A percentile compares a stretch with the other conserved stretches of the same genome.
Conservation (phyloP, 2,888 invertebrate genomes). For the Chymomyza fuscimana region DNA sequence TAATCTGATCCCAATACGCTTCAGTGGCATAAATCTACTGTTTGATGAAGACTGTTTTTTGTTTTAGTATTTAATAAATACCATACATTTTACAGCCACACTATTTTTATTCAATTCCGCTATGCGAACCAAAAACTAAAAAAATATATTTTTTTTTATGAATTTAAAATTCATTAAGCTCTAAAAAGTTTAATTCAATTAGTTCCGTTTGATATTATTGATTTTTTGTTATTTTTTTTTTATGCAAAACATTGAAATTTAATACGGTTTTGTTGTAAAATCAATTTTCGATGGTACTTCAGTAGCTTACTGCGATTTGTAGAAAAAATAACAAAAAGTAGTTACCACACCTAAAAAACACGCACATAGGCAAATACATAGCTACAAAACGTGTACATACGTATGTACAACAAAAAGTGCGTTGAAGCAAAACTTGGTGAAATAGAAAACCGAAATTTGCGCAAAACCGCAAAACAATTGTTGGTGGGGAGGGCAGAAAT, state of each 20-base stretch:
- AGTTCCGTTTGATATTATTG: neutral
- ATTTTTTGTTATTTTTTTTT: neutral
- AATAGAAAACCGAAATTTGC: constrained; percentile 55
- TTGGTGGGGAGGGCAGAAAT: neutral
- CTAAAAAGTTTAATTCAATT: neutral
- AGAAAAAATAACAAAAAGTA: constrained; percentile 21
- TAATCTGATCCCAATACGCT: too few relatives aligned
- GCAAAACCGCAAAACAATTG: constrained; percentile 68
- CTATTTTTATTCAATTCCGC: too few relatives aligned
- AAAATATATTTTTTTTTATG: too few relatives aligned
- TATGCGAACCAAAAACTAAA: too few relatives aligned
- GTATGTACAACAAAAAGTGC: neutral
- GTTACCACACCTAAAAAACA: neutral
- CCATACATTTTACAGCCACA: too few relatives aligned
- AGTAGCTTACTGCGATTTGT: neutral
- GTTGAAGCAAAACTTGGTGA: neutral
- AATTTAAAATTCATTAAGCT: too few relatives aligned
- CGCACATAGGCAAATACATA: constrained; percentile 5
- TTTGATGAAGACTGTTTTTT: too few relatives aligned
- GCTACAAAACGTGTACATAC: constrained; percentile 5
- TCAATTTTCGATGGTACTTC: neutral
- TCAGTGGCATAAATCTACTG: too few relatives aligned
- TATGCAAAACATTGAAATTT: neutral
- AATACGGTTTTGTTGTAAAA: neutral
- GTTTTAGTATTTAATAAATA: too few relatives aligned